Evolutionary conservation across 2,888 invertebrate species (phyloP).

Genomic region (Chouioia cunea): DNA sequence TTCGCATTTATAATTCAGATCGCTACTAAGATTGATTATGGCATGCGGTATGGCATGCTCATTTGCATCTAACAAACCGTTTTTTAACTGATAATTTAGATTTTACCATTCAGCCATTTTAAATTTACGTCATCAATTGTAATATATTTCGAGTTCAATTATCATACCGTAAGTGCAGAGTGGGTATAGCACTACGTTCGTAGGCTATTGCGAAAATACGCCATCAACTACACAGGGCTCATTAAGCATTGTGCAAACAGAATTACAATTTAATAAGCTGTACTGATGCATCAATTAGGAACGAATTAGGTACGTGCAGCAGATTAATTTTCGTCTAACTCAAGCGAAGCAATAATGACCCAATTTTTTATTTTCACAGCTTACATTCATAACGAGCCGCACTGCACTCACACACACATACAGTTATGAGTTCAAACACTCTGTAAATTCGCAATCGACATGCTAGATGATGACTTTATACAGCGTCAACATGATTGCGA

Average conservation of each 20-base stretch:
- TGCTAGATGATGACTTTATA: background rate
- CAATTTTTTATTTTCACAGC: too few relatives aligned
- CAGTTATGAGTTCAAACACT: background rate
- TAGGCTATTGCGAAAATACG: background rate
- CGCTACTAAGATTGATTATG: background rate
- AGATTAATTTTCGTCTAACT: background rate
- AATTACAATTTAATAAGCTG: background rate
- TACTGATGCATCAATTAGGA: constrained; percentile 3
- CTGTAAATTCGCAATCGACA: constrained; percentile 8
- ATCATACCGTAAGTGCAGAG: too few relatives aligned
- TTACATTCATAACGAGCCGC: background rate
- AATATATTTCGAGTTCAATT: background rate
- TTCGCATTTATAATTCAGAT: background rate
- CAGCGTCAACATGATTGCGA: constrained; percentile 6
- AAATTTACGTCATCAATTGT: constrained; percentile 3
- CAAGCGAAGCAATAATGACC: background rate
- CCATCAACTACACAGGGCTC: background rate
- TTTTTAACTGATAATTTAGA: background rate
- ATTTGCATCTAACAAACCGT: background rate
- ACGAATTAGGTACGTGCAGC: background rate
- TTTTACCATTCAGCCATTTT: background rate
- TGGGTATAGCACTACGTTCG: too few relatives aligned
- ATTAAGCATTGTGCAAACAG: constrained; percentile 15
- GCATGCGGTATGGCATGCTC: too few relatives aligned
- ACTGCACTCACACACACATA: background rate